A percentile compares a stretch with the other conserved stretches of the same genome.
Conservation (phyloP, 2,888 invertebrate genomes). For the Conus canariensis region DNA sequence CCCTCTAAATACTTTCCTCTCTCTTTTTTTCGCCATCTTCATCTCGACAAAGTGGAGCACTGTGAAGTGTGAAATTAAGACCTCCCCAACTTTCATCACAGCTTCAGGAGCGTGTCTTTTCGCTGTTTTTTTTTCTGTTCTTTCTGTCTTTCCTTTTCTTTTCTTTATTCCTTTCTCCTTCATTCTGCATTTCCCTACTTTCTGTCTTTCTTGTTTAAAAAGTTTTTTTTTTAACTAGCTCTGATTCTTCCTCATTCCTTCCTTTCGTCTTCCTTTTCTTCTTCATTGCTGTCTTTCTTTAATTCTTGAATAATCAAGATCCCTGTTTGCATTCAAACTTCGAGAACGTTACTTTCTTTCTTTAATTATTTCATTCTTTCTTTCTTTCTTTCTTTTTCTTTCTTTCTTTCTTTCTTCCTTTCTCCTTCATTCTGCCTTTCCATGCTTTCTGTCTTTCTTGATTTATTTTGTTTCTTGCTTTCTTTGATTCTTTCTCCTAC, state of each 20-base stretch:
- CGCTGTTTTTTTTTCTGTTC: no score
- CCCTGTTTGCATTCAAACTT: no score
- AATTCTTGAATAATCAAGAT: no score
- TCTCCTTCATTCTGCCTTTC: not conserved
- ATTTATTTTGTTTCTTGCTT: no score
- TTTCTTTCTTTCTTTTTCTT: not conserved
- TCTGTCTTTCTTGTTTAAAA: not conserved
- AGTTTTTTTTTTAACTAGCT: not conserved
- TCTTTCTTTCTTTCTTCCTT: not conserved
- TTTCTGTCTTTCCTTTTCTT: not conserved
- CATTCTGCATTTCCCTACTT: not conserved
- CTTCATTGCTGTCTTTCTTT: not conserved
- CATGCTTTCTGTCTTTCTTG: no score
- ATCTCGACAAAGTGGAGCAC: no score
- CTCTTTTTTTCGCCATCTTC: no score
- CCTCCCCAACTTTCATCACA: no score
- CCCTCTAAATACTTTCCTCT: no score
- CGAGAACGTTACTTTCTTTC: not conserved
- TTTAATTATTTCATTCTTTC: not conserved
- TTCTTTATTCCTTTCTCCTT: not conserved
- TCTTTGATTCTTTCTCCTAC: no score
- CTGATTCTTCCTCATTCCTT: not conserved
- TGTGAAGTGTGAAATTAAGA: no score
- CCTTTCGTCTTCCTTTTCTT: not conserved
- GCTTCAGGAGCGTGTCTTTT: no score